Base-by-base conservation (phyloP, 2,888 invertebrate species). In the Ornithoptera alexandrae region DNA sequence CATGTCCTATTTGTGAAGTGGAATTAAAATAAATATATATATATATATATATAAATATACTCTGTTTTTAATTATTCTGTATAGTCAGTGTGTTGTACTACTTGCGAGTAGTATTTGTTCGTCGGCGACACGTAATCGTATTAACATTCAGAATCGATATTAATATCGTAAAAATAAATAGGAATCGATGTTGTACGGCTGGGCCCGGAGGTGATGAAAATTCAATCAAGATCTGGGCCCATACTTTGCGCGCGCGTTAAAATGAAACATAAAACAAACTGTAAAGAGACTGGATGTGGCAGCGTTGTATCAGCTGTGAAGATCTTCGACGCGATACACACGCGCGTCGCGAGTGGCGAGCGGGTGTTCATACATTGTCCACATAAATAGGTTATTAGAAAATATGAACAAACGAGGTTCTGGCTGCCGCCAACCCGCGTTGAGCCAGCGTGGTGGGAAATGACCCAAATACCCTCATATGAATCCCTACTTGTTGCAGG, bases 201-300 rank as follows among this genome's bases (percentile, higher is more conserved):
- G 77, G 80, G 77, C 81, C 75, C 74, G 78, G 74, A 68, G 80
- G 83, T 86, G 88, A 85, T 85, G 88, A 84, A 85, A 85, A 86
- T 86, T 85, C 83, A 86, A 89, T 90, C 85, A 78, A 80, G 82
- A 85, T 84, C 83, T 75, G 81, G 76, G 80, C 82, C 83, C 80
- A 85, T 86, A 84, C 84, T 86, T 85, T 84, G 84, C 82, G 80
- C 82, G 80, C 72, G 78, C 76, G 78, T 80, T 82, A 81, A 87
- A 87, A 87, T 84, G 82, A 83, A 88, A 81, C 81, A 85, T 84
- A 86, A 89, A 88, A 87, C 84, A 81, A 85, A 86, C 82, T 84
- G 84, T 81, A 81, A 83, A 81, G 80, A 81, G 82, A 81, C 74
- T 84, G 83, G 82, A 75, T 77, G 80, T 81, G 79, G 79, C 81